Percentiles rank a stretch among this genome's conserved stretches.
These are phyloP conservation scores for Callipepla californica DNA, from an alignment of 2,113 vertebrate species.

Conservation along the genomic window DNA sequence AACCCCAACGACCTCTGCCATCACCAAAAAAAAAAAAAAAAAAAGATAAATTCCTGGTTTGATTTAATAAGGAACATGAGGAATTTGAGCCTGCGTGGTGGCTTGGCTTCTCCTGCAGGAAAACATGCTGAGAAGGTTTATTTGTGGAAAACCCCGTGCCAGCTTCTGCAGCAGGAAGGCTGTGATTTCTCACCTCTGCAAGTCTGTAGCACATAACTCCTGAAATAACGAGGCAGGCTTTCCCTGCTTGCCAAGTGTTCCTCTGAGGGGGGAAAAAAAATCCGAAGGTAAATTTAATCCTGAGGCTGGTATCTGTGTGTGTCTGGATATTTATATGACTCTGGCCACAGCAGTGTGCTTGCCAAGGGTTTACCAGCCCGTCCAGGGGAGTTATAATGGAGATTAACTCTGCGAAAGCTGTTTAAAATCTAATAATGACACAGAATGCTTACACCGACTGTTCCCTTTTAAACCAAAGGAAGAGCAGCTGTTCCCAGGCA, in stretches of 20 bases:
- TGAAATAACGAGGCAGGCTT: neutral
- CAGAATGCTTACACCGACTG: neutral
- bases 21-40: too few relatives aligned
- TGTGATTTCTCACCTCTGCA: neutral
- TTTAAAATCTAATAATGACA: slow-evolving; percentile 56
- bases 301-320: neutral
- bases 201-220: neutral
- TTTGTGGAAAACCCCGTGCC: neutral
- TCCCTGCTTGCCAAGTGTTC: neutral
- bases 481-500: neutral
- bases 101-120: neutral
- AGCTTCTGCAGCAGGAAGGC: rapidly evolving
- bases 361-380: slow-evolving; percentile 53
- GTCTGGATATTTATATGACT: slow-evolving; percentile 47
- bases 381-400: slow-evolving; percentile 16
- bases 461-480: neutral
- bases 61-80: neutral
- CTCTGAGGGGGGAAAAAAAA: neutral
- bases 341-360: neutral
- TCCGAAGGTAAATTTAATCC: slow-evolving; percentile 45
- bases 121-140: neutral
- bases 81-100: slow-evolving; percentile 2
- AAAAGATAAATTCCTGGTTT: neutral
- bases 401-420: slow-evolving; percentile 8
- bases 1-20: too few relatives aligned